Base-by-base conservation (phyloP, 2,113 vertebrate species). In the Hucho hucho region DNA sequence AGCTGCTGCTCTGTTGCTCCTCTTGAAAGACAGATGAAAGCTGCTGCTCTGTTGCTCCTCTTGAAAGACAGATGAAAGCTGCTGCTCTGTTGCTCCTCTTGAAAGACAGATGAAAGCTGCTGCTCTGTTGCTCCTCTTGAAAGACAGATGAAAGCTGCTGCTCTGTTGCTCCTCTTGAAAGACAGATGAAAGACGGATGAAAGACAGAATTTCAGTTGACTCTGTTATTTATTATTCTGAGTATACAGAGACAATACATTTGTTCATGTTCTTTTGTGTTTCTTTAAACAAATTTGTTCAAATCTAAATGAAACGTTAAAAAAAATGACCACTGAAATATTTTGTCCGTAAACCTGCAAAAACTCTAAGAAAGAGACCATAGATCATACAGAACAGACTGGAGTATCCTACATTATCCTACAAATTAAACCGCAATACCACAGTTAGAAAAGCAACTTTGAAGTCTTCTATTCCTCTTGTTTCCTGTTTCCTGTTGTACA, bases 281-380 rank as follows among this genome's bases (percentile, higher is more conserved):
- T 88, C 79, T 92, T 90, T 87, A 94, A 97, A 97, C 96, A 97
- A 96, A 97, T 96, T 95, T 95, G 93, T 95, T 96, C 94, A 96
- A 98, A 97, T 96, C 94, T 92, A 95, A 97, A 96, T 95, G 94
- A 95, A 96, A 96, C 94, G 96, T 96, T 95, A 95, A 94, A 95
- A 94, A 95, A 96, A 73, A 86, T 94, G 94, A 95, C 96, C 95
- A 97, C 98, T 94, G 94, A 96, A 97, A 96, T 95, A 95, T 95
- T 95, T 97, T 95, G 95, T 94, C 94, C 96, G 97, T 94, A 97
- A 98, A 98, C 93, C 93, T 96, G 95, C 94, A 95, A 97, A 96
- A 95, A 97, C 95, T 95, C 95, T 97, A 98, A 98, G 94, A 94
- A 96, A 95, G 94, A 93, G 95, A 98, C 94, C 95, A 97, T 97